Evolutionary conservation across 2,888 invertebrate species (phyloP), one percentile per base, ranked within the genome.

Genomic region (Cheilosia vernalis): DNA sequence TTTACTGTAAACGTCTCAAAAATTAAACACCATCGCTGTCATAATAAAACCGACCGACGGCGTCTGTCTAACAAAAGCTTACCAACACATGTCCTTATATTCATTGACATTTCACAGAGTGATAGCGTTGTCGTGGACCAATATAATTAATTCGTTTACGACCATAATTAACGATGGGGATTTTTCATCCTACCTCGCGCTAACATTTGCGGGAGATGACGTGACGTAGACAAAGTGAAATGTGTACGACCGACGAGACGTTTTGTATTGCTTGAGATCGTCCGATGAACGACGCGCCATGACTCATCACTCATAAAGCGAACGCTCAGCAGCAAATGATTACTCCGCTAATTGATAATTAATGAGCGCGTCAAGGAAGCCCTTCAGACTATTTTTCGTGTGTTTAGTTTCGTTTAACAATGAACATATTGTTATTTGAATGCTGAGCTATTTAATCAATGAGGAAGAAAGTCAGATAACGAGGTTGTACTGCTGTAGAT

Each of bases 291-390:
- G 63, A 51, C 70, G 40, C 19, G 61, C 37, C 61, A 56, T 70
- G 66, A 74, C 17, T 66, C 56, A 66, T 74, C 40, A 51, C 19
- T 64, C 66, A 74, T 74, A 66, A 49, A 40, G 56, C 74, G 27
- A 37, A 44, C 21, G 70, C 24, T 55, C 42, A 61, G 15, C 42
- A 67, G 55, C 55, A 61, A 72, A 72, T 72, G 66, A 30, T 60
- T 78, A 63, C 61, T 78, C 63, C 63, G 27, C 56, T 66, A 78
- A 61, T 72, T 55, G 60, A 47, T 61, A 72, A 82, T 77, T 70
- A 82, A 82, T 82, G 77, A 24, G 47, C 56, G 47, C 64, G 77
- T 70, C 66, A 70, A 60, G 27, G 37, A 66, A 78, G 66, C 55
- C 72, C 72, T 40, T 83, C 66, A 70, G 56, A 44, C 21, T 17